Conservation (phyloP, 2,888 invertebrate species). For the Xestia xanthographa region DNA sequence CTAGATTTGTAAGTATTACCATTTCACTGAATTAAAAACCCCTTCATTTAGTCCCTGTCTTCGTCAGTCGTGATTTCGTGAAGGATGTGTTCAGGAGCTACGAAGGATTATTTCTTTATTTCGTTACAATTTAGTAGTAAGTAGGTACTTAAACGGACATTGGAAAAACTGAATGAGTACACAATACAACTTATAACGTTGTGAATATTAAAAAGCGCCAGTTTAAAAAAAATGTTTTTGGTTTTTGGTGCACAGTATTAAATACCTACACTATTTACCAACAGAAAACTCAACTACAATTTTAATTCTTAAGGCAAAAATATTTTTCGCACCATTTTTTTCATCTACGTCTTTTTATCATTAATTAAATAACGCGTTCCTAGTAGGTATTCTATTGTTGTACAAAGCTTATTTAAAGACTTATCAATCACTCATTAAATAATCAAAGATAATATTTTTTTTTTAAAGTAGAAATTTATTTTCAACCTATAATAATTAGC, state of each 20-base stretch:
- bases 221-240: background rate
- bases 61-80: slow-evolving; percentile 81
- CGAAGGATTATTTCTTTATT: slow-evolving; percentile 57
- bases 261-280: background rate
- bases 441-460: no score
- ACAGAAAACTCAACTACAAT: background rate
- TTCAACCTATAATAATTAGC: no score
- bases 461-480: no score
- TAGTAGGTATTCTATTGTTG: no score
- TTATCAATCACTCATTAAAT: no score
- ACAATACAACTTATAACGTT: background rate
- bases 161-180: background rate
- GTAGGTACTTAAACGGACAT: background rate
- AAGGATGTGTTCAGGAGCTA: slow-evolving; percentile 74
- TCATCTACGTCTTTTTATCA: no score
- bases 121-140: background rate
- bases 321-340: no score
- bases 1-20: slow-evolving; percentile 77
- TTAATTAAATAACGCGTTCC: no score
- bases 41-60: slow-evolving; percentile 85
- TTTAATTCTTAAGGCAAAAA: no score
- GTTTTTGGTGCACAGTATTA: background rate
- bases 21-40: slow-evolving; percentile 86
- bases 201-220: background rate
- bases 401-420: no score